Base-by-base conservation (phyloP, 2,797 vertebrate genomes). In the Aselliscus stoliczkanus region DNA sequence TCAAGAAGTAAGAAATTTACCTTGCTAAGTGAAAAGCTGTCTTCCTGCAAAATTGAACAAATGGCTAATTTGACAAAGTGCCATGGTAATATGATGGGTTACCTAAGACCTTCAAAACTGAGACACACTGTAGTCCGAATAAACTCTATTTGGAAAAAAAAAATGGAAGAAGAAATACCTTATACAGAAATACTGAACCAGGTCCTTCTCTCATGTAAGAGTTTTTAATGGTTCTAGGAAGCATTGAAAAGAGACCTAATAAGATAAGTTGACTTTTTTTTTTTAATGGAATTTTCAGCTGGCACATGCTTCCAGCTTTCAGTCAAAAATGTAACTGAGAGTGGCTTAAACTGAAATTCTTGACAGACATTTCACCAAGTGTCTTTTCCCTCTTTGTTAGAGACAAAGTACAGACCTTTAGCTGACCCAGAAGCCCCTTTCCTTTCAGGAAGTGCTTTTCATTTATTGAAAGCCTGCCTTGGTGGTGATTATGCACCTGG, bases 1-100 rank as follows among this genome's bases (percentile, higher is more conserved):
- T 90, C 81, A 92, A 85, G 88, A 93, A 95, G 65, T 80, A 86
- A 90, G 92, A 95, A 97, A 96, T 97, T 95, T 96, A 88, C 91
- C 94, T 95, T 93, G 94, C 86, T 93, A 96, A 94, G 70, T 96
- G 80, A 95, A 88, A 93, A 91, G 31, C 82, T 88, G 52, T 88
- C 92, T 94, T 95, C 81, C 25, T 94, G 58, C 8, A 92, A 86
- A 95, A 90, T 44, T 93, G 96, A 96, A 82, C 69, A 96, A 96
- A 94, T 96, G 73, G 47, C 42, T 88, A 94, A 85, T 97, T 85
- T 95, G 93, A 97, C 62, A 77, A 94, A 93, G 80, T 94, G 77
- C 44, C 58, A 65, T 52, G 82, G 75, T 82, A 73, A 81, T 87
- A 31, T 64, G 89, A 90, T 10, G 34, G 88, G 72, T 91, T 69